Conservation (phyloP, 1,140 invertebrate species). For the Nephila pilipes region DNA sequence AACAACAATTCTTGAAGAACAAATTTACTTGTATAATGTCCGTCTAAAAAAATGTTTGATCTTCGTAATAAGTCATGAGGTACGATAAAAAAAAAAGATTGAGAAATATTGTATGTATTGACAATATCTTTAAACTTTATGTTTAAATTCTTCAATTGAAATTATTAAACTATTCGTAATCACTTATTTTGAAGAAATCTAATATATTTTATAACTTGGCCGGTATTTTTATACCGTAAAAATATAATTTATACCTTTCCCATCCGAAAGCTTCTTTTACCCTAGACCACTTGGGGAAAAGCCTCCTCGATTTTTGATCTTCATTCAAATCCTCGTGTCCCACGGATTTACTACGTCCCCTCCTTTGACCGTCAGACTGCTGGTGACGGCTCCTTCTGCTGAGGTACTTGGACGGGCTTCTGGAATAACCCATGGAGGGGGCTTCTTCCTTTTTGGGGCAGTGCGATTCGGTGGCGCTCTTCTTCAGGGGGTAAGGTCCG, state of each 20-base stretch:
- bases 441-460: slow-evolving; percentile 23
- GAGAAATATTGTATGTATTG: too few relatives aligned
- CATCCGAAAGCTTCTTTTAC: slow-evolving; percentile 76
- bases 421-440: neutral
- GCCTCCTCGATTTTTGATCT: slow-evolving; percentile 63
- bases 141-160: neutral
- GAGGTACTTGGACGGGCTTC: slow-evolving; percentile 46
- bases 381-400: slow-evolving; percentile 30
- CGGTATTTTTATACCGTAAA: neutral
- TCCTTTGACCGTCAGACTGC: neutral
- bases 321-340: slow-evolving; percentile 67
- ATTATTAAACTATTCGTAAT: neutral
- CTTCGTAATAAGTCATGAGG: too few relatives aligned
- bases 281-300: slow-evolving; percentile 75
- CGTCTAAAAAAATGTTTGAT: too few relatives aligned
- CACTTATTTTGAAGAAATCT: neutral
- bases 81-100: too few relatives aligned
- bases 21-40: too few relatives aligned
- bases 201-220: neutral
- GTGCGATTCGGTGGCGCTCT: slow-evolving; percentile 62
- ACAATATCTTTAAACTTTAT: too few relatives aligned
- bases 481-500: slow-evolving; percentile 26
- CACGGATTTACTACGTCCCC: slow-evolving; percentile 74
- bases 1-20: too few relatives aligned
- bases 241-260: slow-evolving; percentile 64